Base-by-base conservation (phyloP, 2,797 vertebrate genomes). In the Poecilia gillii region DNA sequence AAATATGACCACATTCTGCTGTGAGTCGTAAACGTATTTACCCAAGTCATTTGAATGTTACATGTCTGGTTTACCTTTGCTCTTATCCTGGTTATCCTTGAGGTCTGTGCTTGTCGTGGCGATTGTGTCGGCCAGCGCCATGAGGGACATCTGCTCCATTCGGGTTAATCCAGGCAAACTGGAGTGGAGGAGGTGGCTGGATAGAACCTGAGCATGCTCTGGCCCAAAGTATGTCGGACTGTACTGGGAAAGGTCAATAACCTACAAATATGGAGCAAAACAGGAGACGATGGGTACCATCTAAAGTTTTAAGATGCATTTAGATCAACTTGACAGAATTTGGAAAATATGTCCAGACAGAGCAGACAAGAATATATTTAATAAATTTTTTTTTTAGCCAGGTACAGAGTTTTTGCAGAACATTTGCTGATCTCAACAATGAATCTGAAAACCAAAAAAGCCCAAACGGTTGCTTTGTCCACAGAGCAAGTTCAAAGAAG, bases 121-220 rank as follows among this genome's bases (percentile, higher is more conserved):
- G 73, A 99, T 97, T 57, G 98, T 99, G 93, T 99, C 99, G 2
- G 97, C 99, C 80, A 99, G 93, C 0, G 98, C 99, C 97, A 99
- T 98, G 81, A 99, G 90, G 57, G 97, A 99, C 99, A 99, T 99
- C 91, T 99, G 99, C 81, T 99, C 99, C 95, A 99, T 97, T 41
- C 98, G 94, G 18, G 97, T 98, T 88, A 99, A 95, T 55, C 99
- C 99, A 81, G 99, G 99, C 83, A 99, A 95, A 91, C 98, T 99
- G 78, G 98, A 98, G 92, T 99, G 97, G 84, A 99, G 96, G 85
- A 99, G 96, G 90, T 99, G 98, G 84, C 96, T 95, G 80, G 97
- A 99, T 74, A 99, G 95, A 89, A 99, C 97, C 76, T 97, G 97
- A 70, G 98, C 97, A 78, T 99, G 98, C 75, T 99, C 98, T 57